Percentiles rank a stretch among this genome's conserved stretches.
Evolutionary conservation across 2,113 vertebrate species (phyloP).

Genomic region (Phaethon lepturus): DNA sequence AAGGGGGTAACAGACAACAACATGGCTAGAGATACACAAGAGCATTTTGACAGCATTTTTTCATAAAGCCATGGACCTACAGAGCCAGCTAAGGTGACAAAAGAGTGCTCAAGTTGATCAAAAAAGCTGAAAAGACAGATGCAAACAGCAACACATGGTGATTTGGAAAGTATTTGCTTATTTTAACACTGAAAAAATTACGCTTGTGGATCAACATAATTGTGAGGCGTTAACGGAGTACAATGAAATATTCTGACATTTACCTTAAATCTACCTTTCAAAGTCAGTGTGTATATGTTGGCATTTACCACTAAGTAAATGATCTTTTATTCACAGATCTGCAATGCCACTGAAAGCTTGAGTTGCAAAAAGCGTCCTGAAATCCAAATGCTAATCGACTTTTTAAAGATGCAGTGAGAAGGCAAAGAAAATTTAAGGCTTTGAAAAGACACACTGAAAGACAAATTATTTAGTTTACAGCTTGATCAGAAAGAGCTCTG

Average conservation of each 20-base stretch:
- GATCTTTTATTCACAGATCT: conserved; percentile 8
- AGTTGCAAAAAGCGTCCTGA: neutral
- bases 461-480: neutral
- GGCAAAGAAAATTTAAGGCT: neutral
- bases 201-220: neutral
- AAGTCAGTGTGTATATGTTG: neutral
- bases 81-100: neutral
- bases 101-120: neutral
- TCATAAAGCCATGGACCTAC: neutral
- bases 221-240: neutral
- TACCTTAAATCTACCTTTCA: conserved; percentile 14
- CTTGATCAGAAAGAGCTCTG: neutral
- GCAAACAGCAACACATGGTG: neutral
- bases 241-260: conserved; percentile 8
- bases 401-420: neutral
- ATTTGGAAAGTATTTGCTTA: neutral
- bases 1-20: neutral
- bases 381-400: neutral
- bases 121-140: neutral
- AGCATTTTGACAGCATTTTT: neutral
- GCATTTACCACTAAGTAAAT: conserved; percentile 4
- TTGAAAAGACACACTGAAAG: neutral
- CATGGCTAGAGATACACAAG: neutral
- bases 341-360: neutral
- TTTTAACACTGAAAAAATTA: neutral